Evolutionary conservation across 2,113 vertebrate genomes (phyloP), one percentile per base, ranked within the genome.

Genomic region (Lasiurus cinereus): DNA sequence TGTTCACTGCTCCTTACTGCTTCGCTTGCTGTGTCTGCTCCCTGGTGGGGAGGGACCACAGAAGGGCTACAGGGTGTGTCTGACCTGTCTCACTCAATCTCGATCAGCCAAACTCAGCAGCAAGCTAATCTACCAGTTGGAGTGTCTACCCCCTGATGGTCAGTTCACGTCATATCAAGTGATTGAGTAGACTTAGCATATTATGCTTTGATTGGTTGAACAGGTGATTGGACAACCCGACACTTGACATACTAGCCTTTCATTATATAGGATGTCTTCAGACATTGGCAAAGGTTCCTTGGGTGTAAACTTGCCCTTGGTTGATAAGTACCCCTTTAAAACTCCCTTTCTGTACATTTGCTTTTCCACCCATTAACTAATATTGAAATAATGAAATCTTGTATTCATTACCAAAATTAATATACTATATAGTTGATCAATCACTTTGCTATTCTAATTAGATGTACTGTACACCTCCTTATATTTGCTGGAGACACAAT

Each of bases 401-500:
- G 5, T 59, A 6, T 87, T 54, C 83, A 91, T 93, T 91, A 96
- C 39, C 39, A 79, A 96, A 95, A 92, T 95, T 78, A 97, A 79
- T 86, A 88, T 8, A 70, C 33, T 56, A 82, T 64, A 33, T 36
- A 77, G 33, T 66, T 91, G 74, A 95, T 94, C 93, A 85, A 94
- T 94, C 76, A 91, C 52, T 95, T 80, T 95, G 39, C 67, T 89
- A 56, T 89, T 96, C 48, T 95, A 93, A 52, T 84, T 94, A 9
- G 43, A 86, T 92, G 85, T 84, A 78, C 52, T 62, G 64, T 83
- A 88, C 19, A 89, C 59, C 36, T 96, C 59, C 48, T n/a, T 94
- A 21, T 88, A 94, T 88, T 94, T 95, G 29, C 66, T 94, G 36
- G 88, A 94, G 90, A 95, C 69, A 93, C 77, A 93, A 95, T 97